Evolutionary conservation across 2,797 vertebrate genomes (phyloP).

Genomic region (Pipistrellus pygmaeus): DNA sequence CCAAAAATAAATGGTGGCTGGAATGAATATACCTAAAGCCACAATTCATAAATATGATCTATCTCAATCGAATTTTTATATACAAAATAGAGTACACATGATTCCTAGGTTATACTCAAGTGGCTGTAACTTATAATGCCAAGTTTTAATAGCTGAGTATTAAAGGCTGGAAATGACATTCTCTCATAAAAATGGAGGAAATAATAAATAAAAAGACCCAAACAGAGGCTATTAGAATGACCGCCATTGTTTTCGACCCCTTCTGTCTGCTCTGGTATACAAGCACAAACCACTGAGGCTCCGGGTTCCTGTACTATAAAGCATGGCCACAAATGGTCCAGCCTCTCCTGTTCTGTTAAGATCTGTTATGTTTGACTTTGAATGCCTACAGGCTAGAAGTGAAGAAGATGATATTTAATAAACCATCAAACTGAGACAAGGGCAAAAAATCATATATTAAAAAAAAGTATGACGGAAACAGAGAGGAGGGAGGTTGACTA

Average conservation of each 20-base stretch:
- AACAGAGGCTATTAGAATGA: background rate
- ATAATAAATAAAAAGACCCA: background rate
- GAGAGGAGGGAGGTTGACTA: background rate
- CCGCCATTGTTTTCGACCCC: background rate
- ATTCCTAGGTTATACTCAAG: slow-evolving; percentile 23
- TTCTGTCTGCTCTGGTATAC: background rate
- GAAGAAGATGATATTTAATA: background rate
- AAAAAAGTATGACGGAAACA: background rate
- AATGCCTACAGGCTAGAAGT: background rate
- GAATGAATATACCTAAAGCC: slow-evolving; percentile 28
- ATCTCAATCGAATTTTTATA: background rate
- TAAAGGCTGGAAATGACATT: background rate
- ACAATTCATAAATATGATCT: slow-evolving; percentile 40
- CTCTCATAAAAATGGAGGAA: background rate
- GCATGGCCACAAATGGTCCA: background rate
- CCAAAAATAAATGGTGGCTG: background rate
- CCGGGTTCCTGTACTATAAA: background rate
- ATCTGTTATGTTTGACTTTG: background rate
- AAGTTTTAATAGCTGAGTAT: slow-evolving; percentile 3
- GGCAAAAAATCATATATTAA: background rate
- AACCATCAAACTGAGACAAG: background rate
- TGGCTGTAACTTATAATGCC: background rate
- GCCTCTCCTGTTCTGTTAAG: background rate
- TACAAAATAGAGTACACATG: slow-evolving; percentile 32
- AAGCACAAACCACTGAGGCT: background rate